Evolutionary conservation across 2,113 vertebrate species (phyloP).

Genomic region (Aptenodytes patagonicus): DNA sequence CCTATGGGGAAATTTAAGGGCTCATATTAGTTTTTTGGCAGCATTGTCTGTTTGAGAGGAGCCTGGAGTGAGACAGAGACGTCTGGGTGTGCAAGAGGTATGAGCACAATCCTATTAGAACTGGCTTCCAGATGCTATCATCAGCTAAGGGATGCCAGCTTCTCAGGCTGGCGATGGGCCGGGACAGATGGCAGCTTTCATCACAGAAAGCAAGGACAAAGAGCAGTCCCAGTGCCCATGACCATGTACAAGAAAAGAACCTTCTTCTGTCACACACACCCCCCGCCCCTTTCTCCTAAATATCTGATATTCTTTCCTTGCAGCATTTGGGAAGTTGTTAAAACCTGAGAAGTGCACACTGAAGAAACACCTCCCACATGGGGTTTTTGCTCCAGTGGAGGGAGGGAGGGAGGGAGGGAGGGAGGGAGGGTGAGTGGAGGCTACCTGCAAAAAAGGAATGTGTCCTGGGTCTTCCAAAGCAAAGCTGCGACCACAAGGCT

Average conservation of each 20-base stretch:
- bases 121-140: neutral
- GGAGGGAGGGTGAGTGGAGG: neutral
- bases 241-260: neutral
- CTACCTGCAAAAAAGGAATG: neutral
- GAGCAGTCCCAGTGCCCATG: neutral
- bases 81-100: neutral
- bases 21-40: conserved; percentile 25
- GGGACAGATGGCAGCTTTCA: conserved; percentile 3
- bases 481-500: neutral
- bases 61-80: neutral
- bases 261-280: neutral
- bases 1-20: neutral
- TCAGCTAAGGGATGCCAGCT: neutral
- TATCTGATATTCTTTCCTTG: neutral
- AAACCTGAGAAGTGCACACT: neutral
- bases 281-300: neutral
- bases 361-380: neutral
- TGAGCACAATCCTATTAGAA: neutral
- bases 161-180: neutral
- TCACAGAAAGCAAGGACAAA: neutral
- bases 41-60: neutral
- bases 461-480: neutral
- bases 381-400: neutral
- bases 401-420: neutral
- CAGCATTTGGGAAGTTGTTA: neutral